Evolutionary conservation across 2,888 invertebrate genomes (phyloP).

Genomic region (Watsonalla cultraria): DNA sequence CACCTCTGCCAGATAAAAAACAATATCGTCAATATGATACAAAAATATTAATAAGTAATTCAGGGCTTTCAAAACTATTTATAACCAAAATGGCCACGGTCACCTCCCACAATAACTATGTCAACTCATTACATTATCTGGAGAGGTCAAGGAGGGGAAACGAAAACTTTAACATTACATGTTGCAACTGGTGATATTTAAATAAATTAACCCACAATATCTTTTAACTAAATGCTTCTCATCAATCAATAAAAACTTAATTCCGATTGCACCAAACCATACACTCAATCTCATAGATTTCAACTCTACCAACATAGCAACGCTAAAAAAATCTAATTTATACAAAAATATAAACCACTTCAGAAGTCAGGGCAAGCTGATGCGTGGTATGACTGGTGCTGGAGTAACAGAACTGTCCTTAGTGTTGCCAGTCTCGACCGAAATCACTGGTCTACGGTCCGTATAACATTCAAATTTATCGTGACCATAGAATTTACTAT

Average conservation of each 20-base stretch:
- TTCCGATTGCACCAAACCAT: slow-evolving; percentile 41
- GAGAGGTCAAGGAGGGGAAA: slow-evolving; percentile 12
- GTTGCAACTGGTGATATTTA: slow-evolving; percentile 16
- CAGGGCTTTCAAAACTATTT: slow-evolving; percentile 26
- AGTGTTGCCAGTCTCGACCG: neutral
- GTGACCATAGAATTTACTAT: too few relatives aligned
- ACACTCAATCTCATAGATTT: slow-evolving; percentile 45
- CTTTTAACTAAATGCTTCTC: slow-evolving; percentile 16
- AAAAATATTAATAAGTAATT: slow-evolving; percentile 18
- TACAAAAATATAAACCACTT: slow-evolving; percentile 15
- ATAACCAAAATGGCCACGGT: slow-evolving; percentile 56
- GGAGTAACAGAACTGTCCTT: neutral
- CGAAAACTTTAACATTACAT: slow-evolving; percentile 4
- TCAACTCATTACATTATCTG: slow-evolving; percentile 18
- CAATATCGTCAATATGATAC: slow-evolving; percentile 24
- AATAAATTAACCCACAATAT: slow-evolving; percentile 16
- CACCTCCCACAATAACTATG: slow-evolving; percentile 28
- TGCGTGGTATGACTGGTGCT: neutral
- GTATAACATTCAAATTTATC: too few relatives aligned
- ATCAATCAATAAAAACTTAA: slow-evolving; percentile 24
- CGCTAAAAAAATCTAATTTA: slow-evolving; percentile 9
- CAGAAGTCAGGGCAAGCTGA: too few relatives aligned
- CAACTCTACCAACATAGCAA: slow-evolving; percentile 28
- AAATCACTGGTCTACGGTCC: too few relatives aligned
- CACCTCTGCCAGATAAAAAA: slow-evolving; percentile 46